A percentile compares a stretch with the other conserved stretches of the same genome.
These are phyloP conservation scores for Zhengitettix transpicula DNA, from an alignment of 2,888 invertebrate genomes.

Conservation along the genomic window DNA sequence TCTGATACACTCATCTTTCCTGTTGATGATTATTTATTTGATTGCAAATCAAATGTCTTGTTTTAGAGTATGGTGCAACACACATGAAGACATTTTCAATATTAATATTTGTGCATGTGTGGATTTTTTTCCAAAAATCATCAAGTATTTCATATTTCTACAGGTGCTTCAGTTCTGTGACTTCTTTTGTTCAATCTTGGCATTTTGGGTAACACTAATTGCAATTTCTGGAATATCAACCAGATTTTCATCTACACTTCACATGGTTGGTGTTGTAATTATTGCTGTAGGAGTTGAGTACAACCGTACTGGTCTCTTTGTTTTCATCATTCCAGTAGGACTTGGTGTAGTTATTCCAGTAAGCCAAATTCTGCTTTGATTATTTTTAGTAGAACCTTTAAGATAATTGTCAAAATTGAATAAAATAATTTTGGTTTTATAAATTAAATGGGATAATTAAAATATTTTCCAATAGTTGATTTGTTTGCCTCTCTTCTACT, in stretches of 20 bases:
- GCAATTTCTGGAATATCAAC: conserved; percentile 32
- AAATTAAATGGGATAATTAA: neutral
- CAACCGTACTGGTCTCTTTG: conserved; percentile 30
- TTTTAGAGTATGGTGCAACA: neutral
- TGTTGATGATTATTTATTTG: too few relatives aligned
- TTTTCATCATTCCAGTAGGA: conserved; percentile 30
- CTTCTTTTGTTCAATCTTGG: conserved; percentile 37
- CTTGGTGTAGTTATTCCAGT: conserved; percentile 23
- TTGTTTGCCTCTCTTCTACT: too few relatives aligned
- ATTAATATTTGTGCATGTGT: too few relatives aligned
- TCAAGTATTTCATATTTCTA: neutral
- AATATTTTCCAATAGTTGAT: too few relatives aligned
- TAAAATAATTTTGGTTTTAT: neutral
- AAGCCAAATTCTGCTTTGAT: conserved; percentile 10
- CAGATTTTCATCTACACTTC: conserved; percentile 26
- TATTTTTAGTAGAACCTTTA: neutral
- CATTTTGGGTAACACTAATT: conserved; percentile 40
- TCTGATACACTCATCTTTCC: too few relatives aligned
- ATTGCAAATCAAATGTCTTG: neutral
- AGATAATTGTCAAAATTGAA: neutral
- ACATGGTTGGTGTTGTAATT: conserved; percentile 33
- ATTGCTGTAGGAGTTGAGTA: conserved; percentile 35
- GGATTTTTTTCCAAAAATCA: too few relatives aligned
- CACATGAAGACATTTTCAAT: neutral
- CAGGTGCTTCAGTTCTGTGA: conserved; percentile 38